These are phyloP conservation scores for Calcarius lapponicus DNA, from an alignment of 2,797 vertebrate species.

Conservation along the genomic window DNA sequence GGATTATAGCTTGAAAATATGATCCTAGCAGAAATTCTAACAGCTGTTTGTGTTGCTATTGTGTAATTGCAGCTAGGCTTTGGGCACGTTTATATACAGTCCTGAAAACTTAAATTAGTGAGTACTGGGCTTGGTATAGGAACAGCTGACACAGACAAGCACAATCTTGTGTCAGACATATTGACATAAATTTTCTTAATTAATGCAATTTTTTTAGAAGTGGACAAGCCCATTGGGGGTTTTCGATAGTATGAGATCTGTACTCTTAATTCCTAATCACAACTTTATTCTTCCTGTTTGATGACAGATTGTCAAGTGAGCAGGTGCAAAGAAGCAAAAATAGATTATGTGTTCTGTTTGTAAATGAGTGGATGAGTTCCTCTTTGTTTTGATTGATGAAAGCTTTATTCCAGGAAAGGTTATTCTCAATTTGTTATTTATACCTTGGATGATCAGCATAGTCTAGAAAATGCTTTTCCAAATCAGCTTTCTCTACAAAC, in stretches of 20 bases:
- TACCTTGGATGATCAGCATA: slow-evolving; percentile 1
- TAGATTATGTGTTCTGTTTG: background rate
- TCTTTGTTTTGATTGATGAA: slow-evolving; percentile 52
- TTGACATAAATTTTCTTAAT: background rate
- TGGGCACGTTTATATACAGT: background rate
- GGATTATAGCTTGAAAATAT: background rate
- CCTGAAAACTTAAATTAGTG: background rate
- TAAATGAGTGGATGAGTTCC: background rate
- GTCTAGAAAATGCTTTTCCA: slow-evolving; percentile 3
- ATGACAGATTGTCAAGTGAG: background rate
- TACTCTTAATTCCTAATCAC: background rate
- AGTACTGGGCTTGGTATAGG: background rate
- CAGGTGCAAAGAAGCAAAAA: background rate
- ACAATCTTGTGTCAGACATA: background rate
- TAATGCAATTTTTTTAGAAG: background rate
- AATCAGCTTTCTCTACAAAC: background rate
- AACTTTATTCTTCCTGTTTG: background rate
- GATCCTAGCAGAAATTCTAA: background rate
- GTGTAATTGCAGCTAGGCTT: background rate
- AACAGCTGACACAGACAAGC: background rate
- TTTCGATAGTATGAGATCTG: background rate
- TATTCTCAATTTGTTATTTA: slow-evolving; percentile 52
- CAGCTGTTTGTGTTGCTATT: background rate
- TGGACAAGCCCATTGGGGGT: background rate
- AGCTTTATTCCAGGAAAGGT: background rate